Percentiles rank a stretch among this genome's conserved stretches.
These are phyloP conservation scores for Ispidina picta DNA, from an alignment of 2,797 vertebrate genomes.

Conservation along the genomic window DNA sequence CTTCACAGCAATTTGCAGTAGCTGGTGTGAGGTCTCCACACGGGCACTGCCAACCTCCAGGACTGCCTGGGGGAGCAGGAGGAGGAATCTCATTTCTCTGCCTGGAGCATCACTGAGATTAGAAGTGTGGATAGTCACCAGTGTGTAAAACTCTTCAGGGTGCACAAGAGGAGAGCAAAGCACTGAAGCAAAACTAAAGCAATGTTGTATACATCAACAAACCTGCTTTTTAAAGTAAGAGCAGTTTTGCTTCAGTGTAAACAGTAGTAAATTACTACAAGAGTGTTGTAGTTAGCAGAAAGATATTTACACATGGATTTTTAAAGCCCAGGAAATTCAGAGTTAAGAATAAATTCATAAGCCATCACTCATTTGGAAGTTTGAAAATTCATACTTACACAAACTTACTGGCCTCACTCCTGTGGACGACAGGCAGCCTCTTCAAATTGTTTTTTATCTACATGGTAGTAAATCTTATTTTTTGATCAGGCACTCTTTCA, in stretches of 20 bases:
- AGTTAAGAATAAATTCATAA: background rate
- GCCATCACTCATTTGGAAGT: background rate
- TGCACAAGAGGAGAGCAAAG: background rate
- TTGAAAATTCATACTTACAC: background rate
- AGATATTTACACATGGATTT: background rate
- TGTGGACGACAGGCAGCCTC: background rate
- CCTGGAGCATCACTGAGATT: background rate
- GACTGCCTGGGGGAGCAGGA: background rate
- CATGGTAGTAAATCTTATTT: background rate
- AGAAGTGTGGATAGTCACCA: background rate
- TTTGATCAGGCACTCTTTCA: background rate
- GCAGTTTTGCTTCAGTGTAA: background rate
- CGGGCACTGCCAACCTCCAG: background rate
- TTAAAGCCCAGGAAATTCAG: background rate
- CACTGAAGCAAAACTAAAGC: background rate
- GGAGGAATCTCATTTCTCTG: background rate
- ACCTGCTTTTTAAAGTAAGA: background rate
- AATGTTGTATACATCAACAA: background rate
- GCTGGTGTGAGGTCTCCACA: fast-evolving
- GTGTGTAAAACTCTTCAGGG: background rate
- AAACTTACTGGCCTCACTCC: background rate
- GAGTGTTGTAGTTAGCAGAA: background rate
- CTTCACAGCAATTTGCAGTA: background rate
- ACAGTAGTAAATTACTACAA: background rate
- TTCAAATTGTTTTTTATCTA: background rate